Base-by-base conservation (phyloP, 2,888 invertebrate genomes). In the Diarsia mendica region DNA sequence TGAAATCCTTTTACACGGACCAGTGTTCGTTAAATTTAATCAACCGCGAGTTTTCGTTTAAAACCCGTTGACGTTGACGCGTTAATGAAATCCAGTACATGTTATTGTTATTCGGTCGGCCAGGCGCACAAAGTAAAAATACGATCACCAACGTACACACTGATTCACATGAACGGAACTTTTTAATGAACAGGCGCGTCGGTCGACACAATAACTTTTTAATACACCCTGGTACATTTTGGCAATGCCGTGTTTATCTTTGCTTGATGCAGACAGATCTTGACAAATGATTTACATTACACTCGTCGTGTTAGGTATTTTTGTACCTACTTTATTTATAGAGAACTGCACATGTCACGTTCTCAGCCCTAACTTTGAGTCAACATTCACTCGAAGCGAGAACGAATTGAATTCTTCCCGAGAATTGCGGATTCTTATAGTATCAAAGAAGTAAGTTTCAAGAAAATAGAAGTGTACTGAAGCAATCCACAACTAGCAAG, bases 81-180 rank as follows among this genome's bases (percentile, higher is more conserved):
- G 53, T 46, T 77, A 61, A 71, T 82, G 66, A 82, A 82, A 82
- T 71, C 61, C 67, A 28, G 51, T 49, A 49, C 63, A 65, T 65
- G 55, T 68, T 80, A 80, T 69, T 68, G 69, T 82, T 67, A 83
- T 60, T 67, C 48, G n/a, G 63, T 49, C 5, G 39, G 33, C 15
- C 39, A 75, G n/a, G 9, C 64, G 48, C 28, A 66, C 55, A 67
- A 49, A 48, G 20, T 58, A 48, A 68, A 71, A 63, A 69, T 44
- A 71, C 66, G 55, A 72, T 71, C 49, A 75, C 20, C 28, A 58
- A 58, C 48, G 77, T 58, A 51, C 64, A 10, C 49, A 33, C 49
- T 63, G 33, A 44, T 67, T 67, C 48, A 70, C 61, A 28, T 55
- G 28, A 60, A 49, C 44, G 44, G 55, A 53, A 67, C 69, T 74